A percentile compares a stretch with the other conserved stretches of the same genome.
These are phyloP conservation scores for Tenodera sinensis DNA, from an alignment of 2,888 invertebrate genomes.

Conservation along the genomic window DNA sequence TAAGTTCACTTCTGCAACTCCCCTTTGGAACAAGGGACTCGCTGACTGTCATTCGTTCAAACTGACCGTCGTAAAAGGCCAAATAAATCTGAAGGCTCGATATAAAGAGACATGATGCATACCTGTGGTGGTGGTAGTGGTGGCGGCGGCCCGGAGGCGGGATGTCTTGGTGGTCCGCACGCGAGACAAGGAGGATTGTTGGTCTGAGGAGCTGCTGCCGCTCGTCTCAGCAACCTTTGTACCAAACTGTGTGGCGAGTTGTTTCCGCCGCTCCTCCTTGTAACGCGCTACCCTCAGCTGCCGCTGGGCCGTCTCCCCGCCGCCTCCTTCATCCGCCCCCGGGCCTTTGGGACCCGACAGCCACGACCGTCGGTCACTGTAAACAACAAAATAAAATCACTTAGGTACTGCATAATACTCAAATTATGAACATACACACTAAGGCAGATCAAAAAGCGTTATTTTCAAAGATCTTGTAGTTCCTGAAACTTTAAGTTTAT, in stretches of 20 bases:
- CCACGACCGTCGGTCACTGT: conserved; percentile 12
- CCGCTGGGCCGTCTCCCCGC: conserved; percentile 44
- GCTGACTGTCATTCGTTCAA: too few relatives aligned
- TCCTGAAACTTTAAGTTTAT: too few relatives aligned
- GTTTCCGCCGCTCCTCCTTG: conserved; percentile 68
- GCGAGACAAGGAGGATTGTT: conserved; percentile 27
- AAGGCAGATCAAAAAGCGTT: too few relatives aligned
- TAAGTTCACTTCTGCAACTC: too few relatives aligned
- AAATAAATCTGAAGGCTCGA: too few relatives aligned
- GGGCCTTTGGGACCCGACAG: background rate
- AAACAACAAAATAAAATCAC: background rate
- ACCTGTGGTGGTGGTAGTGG: background rate
- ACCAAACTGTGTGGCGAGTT: conserved; percentile 57
- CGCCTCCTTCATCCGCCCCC: background rate
- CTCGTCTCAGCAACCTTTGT: conserved; percentile 36
- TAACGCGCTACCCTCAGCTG: conserved; percentile 65
- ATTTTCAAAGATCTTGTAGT: too few relatives aligned
- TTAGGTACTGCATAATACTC: background rate
- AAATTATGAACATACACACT: background rate
- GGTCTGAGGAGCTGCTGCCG: background rate
- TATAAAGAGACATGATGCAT: background rate
- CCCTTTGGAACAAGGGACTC: too few relatives aligned
- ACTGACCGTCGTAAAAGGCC: too few relatives aligned
- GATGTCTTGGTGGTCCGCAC: conserved; percentile 71
- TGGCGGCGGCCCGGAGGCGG: conserved; percentile 56